A percentile compares a stretch with the other conserved stretches of the same genome.
Conservation (phyloP, 1,140 invertebrate genomes). For the Drosophila rufa region DNA sequence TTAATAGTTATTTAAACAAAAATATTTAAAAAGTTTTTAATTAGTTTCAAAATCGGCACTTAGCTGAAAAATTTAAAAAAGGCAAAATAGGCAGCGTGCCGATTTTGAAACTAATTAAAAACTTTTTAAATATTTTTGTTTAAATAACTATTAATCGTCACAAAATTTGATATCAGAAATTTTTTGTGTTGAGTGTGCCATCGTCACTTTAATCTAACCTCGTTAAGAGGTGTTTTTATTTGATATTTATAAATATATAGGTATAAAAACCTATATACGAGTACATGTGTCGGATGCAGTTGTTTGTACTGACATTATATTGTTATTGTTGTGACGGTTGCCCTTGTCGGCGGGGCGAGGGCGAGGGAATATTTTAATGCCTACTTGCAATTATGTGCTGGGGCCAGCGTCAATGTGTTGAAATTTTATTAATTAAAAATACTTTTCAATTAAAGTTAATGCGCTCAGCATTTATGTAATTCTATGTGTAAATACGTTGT, state of each 20-base stretch:
- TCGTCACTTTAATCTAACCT: no score
- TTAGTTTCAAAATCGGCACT: no score
- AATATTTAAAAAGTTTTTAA: no score
- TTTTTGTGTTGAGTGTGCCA: no score
- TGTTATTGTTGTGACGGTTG: conserved; percentile 61
- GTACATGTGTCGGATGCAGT: conserved; percentile 24
- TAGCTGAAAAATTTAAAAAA: no score
- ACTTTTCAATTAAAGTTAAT: conserved; percentile 81
- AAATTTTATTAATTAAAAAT: conserved; percentile 83
- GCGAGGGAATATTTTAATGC: conserved; percentile 43
- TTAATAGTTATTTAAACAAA: no score
- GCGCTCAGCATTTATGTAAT: conserved; percentile 79
- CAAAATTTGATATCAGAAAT: no score
- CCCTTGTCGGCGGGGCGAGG: conserved; percentile 7
- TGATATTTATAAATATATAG: conserved; percentile 24
- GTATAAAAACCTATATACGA: conserved; percentile 2
- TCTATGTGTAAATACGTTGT: conserved; percentile 67
- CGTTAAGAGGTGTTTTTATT: no score
- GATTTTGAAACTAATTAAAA: no score
- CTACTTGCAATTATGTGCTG: conserved; percentile 69
- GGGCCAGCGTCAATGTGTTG: conserved; percentile 50
- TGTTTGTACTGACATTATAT: conserved; percentile 73
- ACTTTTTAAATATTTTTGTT: no score
- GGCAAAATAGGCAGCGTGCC: no score
- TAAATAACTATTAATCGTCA: no score